These are phyloP conservation scores for Embidobia sp. DNA, from an alignment of 2,888 invertebrate genomes.

Conservation along the genomic window DNA sequence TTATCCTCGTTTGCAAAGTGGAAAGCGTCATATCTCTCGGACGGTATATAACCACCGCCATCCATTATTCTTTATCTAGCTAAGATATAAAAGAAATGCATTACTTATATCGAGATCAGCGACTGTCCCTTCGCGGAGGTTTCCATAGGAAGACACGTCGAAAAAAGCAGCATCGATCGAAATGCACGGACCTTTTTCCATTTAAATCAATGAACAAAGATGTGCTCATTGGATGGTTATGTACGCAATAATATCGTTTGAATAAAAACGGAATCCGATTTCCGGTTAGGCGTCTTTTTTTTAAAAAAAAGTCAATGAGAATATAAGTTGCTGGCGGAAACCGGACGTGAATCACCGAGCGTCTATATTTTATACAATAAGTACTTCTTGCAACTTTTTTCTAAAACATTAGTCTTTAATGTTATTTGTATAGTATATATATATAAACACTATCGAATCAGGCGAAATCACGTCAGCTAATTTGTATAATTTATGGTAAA, in stretches of 20 bases:
- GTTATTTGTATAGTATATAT: too few species aligned
- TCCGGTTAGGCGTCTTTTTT: conserved; percentile 29
- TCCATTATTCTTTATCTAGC: conserved; percentile 80
- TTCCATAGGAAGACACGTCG: conserved; percentile 57
- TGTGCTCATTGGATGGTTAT: conserved; percentile 19
- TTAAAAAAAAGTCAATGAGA: conserved; percentile 28
- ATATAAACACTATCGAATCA: conserved; percentile 25
- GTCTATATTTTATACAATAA: conserved; percentile 41
- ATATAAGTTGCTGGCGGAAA: conserved; percentile 45
- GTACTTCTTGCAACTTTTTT: conserved; percentile 7
- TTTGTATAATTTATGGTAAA: conserved; percentile 39
- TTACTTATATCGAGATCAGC: conserved; percentile 80
- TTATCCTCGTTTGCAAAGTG: conserved; percentile 66
- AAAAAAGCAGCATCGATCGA: conserved; percentile 9
- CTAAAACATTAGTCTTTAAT: conserved; percentile 11
- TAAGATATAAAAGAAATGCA: conserved; percentile 79
- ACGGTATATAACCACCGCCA: conserved; percentile 71
- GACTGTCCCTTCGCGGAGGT: conserved; percentile 70
- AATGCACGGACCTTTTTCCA: conserved; percentile 14
- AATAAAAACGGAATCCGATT: conserved; percentile 51
- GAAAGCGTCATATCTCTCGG: conserved; percentile 77
- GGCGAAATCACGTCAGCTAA: conserved; percentile 19
- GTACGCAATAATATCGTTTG: conserved; percentile 11
- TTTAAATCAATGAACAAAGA: conserved; percentile 7
- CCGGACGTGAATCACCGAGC: conserved; percentile 39